Evolutionary conservation across 2,888 invertebrate genomes (phyloP), one percentile per base, ranked within the genome.

Genomic region (Sphinx pinastri): DNA sequence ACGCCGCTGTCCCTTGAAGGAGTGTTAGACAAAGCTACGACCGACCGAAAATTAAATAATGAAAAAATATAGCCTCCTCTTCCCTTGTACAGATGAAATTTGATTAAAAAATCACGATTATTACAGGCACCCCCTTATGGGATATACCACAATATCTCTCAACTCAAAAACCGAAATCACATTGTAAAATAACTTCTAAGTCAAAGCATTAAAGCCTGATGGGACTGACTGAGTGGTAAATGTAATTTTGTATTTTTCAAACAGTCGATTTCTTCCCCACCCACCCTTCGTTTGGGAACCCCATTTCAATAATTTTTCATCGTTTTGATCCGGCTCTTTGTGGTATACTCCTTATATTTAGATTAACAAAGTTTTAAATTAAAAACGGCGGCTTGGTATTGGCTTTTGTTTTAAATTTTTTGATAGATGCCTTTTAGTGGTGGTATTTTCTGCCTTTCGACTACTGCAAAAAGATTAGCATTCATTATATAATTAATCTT

Each of bases 71-170:
- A 91, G 90, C 91, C 90, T 85, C 86, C 91, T 92, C 92, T 91
- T 90, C 91, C 92, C 92, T 92, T 91, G 89, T 91, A 90, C 92
- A 90, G 93, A 92, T 92, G 93, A 94, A 94, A 94, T 94, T 94
- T 94, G 94, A 94, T 94, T 94, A 94, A 94, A 94, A 94, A 94
- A 94, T 94, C 94, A 94, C 94, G 94, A 94, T 94, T 94, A 94
- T 94, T 94, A 92, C 93, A 86, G 82, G 81, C 79, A 81, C 89
- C 88, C 89, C 92, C 91, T 88, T 85, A 84, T 81, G 87, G 85
- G 87, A 86, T 85, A 84, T 82, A 83, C 87, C 83, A 80, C 77
- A 75, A 77, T 75, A 84, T 75, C 77, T 77, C 72, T 73, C 67
- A 72, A 71, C 63, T 70, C 76, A 45, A 68, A 63, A 69, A 78